Percentiles rank a stretch among this genome's conserved stretches.
Evolutionary conservation across 2,113 vertebrate genomes (phyloP).

Genomic region (Vimba vimba): DNA sequence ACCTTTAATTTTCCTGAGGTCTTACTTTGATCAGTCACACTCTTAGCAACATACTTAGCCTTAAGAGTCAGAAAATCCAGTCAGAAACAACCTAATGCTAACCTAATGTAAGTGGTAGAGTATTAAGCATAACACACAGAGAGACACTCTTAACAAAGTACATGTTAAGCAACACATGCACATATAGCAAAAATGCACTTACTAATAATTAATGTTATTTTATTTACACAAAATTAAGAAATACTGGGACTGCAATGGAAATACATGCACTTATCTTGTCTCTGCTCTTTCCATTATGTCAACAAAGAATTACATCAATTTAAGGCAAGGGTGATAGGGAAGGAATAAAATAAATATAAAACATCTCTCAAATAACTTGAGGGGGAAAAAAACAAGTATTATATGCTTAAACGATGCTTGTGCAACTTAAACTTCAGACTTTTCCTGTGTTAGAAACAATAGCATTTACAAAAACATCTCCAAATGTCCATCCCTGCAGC

Average conservation of each 20-base stretch:
- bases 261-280: no score
- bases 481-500: conserved; percentile 4
- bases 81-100: background rate
- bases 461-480: background rate
- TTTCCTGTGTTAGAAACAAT: background rate
- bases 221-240: no score
- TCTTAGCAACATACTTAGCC: background rate
- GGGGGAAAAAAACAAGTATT: background rate
- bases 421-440: background rate
- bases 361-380: background rate
- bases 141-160: background rate
- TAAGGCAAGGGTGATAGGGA: background rate
- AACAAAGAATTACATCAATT: background rate
- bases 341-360: background rate
- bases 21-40: background rate
- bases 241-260: no score
- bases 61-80: background rate
- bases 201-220: no score
- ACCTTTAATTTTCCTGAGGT: background rate
- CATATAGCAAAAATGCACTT: background rate
- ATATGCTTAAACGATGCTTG: background rate
- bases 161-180: background rate
- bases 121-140: background rate
- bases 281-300: no score
- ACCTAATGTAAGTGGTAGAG: background rate